Evolutionary conservation across 2,797 vertebrate species (phyloP), one percentile per base, ranked within the genome.

Genomic region (Typhlichthys subterraneus): DNA sequence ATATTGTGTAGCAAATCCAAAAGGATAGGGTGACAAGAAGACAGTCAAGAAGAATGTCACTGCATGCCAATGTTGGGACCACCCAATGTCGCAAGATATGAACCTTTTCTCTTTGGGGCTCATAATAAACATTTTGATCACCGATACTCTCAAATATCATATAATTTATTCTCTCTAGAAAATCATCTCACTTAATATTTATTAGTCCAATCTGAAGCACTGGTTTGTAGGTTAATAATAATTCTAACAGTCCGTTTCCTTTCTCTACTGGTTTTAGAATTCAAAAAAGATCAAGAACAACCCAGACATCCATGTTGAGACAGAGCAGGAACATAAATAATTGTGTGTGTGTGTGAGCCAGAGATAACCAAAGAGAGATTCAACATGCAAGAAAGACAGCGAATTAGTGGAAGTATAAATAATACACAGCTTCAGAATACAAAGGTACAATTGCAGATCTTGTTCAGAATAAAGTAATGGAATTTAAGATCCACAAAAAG

Each of bases 321-420:
- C 63, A 71, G 75, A 73, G 60, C 53, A 69, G 58, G 52, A 77
- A 57, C 85, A 89, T 90, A 73, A 88, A 89, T 88, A 82, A 85
- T 91, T 89, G 17, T 19, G 17, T 19, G 19, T 19, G 23, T 23
- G 23, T 23, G 23, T 4, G 23, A 23, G 23, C 23, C 23, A 53
- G 15, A 62, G 53, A 60, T 61, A 75, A 70, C 62, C 64, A 69
- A 67, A 67, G 53, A 73, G 62, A 72, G 65, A 85, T 80, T 84
- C 68, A 76, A 81, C 84, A 84, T 77, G 80, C 69, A 84, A 81
- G 74, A 81, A 85, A 79, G 83, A 69, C 73, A 75, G 77, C 81
- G 87, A 2, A 88, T 87, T 84, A 89, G 74, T 61, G 67, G 54
- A 67, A 69, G 76, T 78, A 70, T 89, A 81, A 89, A 90, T 88